These are phyloP conservation scores for Caenorhabditis elegans DNA, from an alignment of 1,140 invertebrate genomes.

Conservation along the genomic window DNA sequence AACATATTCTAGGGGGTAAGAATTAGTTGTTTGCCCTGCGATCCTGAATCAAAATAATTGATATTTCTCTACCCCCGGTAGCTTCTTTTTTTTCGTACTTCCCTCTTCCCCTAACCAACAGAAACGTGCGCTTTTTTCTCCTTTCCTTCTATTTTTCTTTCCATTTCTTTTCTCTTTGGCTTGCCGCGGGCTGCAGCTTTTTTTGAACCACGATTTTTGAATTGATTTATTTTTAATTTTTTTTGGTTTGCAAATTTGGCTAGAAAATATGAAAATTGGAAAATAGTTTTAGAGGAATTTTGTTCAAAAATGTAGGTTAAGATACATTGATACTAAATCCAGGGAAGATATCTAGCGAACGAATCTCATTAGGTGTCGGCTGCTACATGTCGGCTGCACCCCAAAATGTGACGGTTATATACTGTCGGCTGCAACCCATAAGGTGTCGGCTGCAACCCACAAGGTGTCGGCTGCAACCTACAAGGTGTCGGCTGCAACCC, in stretches of 20 bases:
- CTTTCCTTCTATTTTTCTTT: background rate
- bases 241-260: too few species aligned
- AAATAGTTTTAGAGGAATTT: background rate
- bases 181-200: background rate
- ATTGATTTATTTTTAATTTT: background rate
- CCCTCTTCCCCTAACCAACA: background rate
- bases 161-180: background rate
- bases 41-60: background rate
- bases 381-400: too few species aligned
- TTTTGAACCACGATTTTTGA: background rate
- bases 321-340: background rate
- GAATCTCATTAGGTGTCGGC: too few species aligned
- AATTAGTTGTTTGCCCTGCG: background rate
- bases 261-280: background rate
- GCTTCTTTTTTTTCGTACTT: background rate
- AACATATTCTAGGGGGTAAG: slow-evolving; percentile 5
- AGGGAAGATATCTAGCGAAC: too few species aligned
- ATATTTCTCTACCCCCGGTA: background rate
- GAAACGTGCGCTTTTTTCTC: background rate
- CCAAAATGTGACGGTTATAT: too few species aligned
- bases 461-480: too few species aligned
- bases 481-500: too few species aligned
- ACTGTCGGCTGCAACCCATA: too few species aligned
- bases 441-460: too few species aligned
- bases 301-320: background rate